Conservation (phyloP, 1,140 invertebrate genomes). For the Neomicropteryx cornuta region DNA sequence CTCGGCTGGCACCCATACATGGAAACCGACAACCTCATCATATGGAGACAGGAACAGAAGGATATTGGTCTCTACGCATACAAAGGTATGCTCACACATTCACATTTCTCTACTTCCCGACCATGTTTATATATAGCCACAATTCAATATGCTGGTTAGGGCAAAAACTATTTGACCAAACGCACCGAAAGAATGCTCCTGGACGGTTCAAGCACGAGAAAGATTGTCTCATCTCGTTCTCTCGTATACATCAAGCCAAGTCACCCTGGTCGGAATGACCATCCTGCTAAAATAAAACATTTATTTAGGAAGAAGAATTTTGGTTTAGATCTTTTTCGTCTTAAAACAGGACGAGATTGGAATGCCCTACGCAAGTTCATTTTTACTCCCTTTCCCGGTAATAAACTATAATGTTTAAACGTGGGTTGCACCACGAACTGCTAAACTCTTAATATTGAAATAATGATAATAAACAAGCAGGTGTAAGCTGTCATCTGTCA, state of each 20-base stretch:
- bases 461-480: too few species aligned
- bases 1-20: conserved; percentile 68
- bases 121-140: not conserved
- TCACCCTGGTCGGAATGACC: not conserved
- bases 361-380: too few species aligned
- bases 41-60: conserved; percentile 65
- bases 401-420: too few species aligned
- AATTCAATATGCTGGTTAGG: not conserved
- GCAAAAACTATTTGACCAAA: not conserved
- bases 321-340: too few species aligned
- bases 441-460: too few species aligned
- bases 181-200: not conserved
- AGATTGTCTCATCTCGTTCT: not conserved
- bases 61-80: conserved; percentile 61
- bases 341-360: too few species aligned
- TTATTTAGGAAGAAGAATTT: too few species aligned
- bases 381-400: too few species aligned
- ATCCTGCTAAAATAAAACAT: too few species aligned
- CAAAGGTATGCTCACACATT: conserved; percentile 50
- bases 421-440: too few species aligned
- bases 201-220: not conserved
- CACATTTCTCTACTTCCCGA: too few species aligned
- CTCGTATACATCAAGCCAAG: not conserved
- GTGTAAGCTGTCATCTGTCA: too few species aligned
- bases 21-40: conserved; percentile 64